A percentile compares a stretch with the other conserved stretches of the same genome.
phyloP scores from a whole-genome alignment of 2,797 vertebrate species.

The Paratrypauchen microcephalus region DNA sequence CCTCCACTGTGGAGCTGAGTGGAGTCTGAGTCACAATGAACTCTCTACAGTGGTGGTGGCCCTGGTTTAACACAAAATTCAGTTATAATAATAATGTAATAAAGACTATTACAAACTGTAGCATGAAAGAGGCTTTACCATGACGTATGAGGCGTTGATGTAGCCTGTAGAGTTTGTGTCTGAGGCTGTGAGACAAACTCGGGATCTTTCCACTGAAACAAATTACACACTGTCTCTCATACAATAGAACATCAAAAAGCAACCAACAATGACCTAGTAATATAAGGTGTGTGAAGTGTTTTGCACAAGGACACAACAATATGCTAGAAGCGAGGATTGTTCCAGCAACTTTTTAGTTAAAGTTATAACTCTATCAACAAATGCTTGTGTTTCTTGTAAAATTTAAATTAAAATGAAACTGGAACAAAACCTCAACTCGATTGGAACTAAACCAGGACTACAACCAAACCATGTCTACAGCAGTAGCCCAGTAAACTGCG shows the following conservation, averaged over 20 bases:
- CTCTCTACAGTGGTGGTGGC: conserved; percentile 86
- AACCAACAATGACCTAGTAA: no score
- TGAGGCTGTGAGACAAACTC: conserved; percentile 86
- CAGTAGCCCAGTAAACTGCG: background rate
- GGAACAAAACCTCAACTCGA: background rate
- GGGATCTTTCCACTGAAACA: conserved; percentile 89
- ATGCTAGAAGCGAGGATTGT: no score
- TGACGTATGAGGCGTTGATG: conserved; percentile 95
- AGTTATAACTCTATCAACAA: no score
- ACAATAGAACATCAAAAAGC: no score
- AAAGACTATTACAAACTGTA: background rate
- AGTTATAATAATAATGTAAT: background rate
- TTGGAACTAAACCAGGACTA: background rate
- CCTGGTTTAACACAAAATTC: conserved; percentile 69
- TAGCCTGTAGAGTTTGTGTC: conserved; percentile 88
- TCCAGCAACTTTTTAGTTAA: no score
- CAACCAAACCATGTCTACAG: background rate
- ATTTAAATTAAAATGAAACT: no score
- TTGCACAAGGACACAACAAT: no score
- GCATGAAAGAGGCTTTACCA: conserved; percentile 73
- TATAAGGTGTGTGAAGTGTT: no score
- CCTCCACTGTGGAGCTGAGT: conserved; percentile 87
- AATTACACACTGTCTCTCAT: conserved; percentile 12
- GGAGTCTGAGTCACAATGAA: conserved; percentile 95
- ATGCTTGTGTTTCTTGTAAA: no score